A percentile compares a stretch with the other conserved stretches of the same genome.
Evolutionary conservation across 2,113 vertebrate species (phyloP).

Genomic region (Mormyrus iriodes): DNA sequence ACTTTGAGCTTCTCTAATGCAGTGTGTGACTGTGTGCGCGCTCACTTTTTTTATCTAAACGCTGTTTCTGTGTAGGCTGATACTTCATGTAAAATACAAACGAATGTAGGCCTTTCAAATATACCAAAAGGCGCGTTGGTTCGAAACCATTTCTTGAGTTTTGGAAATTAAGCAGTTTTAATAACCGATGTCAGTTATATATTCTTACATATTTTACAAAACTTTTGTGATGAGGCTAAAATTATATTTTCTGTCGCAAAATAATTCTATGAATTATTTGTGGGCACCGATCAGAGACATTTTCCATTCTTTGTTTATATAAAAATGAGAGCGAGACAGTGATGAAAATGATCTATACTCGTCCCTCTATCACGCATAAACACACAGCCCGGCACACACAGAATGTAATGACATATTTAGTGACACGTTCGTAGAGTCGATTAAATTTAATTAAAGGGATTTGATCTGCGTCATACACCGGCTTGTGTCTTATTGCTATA

Average conservation of each 20-base stretch:
- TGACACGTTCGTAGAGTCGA: constrained; percentile 4
- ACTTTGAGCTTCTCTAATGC: constrained; percentile 94
- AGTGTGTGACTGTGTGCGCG: neutral
- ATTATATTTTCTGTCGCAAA: neutral
- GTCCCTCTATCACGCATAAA: neutral
- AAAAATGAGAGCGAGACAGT: neutral
- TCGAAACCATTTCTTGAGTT: neutral
- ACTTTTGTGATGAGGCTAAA: neutral
- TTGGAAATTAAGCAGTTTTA: neutral
- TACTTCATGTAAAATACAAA: neutral
- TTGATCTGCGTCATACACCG: constrained; percentile 70
- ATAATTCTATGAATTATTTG: neutral
- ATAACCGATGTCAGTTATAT: neutral
- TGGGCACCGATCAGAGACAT: neutral
- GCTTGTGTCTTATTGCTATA: constrained; percentile 44
- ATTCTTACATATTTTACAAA: neutral
- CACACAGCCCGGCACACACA: neutral
- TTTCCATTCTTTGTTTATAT: neutral
- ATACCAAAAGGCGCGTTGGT: neutral
- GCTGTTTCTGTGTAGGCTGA: neutral
- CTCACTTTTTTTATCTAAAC: neutral
- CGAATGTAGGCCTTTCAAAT: neutral
- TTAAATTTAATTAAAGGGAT: constrained; percentile 71
- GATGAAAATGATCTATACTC: neutral
- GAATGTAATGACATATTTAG: constrained; percentile 6